These are phyloP conservation scores for Psylliodes chrysocephalus DNA, from an alignment of 2,888 invertebrate species.

Conservation along the genomic window DNA sequence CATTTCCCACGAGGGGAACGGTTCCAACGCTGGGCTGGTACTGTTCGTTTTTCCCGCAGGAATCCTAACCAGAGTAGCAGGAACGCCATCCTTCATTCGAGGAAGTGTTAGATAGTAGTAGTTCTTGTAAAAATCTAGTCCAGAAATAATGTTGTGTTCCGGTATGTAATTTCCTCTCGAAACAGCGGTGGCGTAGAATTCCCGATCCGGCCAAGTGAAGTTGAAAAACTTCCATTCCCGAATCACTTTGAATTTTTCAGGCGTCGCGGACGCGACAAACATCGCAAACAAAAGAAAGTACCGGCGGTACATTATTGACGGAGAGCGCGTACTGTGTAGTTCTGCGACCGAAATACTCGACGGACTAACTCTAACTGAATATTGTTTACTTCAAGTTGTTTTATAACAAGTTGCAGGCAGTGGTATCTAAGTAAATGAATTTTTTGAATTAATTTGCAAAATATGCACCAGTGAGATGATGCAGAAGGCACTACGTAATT, in stretches of 20 bases:
- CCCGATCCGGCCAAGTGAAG: conserved; percentile 73
- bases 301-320: conserved; percentile 34
- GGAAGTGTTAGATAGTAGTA: conserved; percentile 76
- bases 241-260: conserved; percentile 70
- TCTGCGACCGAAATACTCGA: conserved; percentile 6
- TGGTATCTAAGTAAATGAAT: conserved; percentile 36
- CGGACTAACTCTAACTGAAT: conserved; percentile 27
- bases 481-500: no score
- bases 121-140: conserved; percentile 74
- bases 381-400: conserved; percentile 33
- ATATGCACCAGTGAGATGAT: no score
- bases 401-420: conserved; percentile 33
- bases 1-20: conserved; percentile 79
- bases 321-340: no score
- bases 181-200: conserved; percentile 67
- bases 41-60: conserved; percentile 65
- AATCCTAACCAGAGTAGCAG: conserved; percentile 74
- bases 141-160: conserved; percentile 75
- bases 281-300: conserved; percentile 28
- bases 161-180: conserved; percentile 72
- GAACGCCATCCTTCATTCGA: conserved; percentile 76
- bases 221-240: conserved; percentile 80
- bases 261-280: conserved; percentile 24
- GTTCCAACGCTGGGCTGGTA: conserved; percentile 70
- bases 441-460: conserved; percentile 34